Percentiles rank a stretch among this genome's conserved stretches.
Conservation (phyloP, 2,888 invertebrate species). For the Venusia cambrica region DNA sequence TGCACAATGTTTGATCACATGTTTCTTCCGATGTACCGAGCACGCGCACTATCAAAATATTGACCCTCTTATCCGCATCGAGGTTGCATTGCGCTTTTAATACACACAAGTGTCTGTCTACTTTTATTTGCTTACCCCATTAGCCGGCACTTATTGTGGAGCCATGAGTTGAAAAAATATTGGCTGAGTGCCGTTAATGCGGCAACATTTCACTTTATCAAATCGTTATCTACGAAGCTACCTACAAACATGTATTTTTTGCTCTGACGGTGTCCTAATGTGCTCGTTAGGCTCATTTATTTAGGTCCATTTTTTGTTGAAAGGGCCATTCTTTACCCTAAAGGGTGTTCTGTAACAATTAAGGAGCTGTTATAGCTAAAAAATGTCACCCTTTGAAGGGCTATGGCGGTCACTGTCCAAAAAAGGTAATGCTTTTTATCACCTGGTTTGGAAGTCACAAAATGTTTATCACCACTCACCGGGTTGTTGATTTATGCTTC, state of each 20-base stretch:
- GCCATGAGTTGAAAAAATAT: constrained; percentile 65
- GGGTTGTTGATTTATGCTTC: constrained; percentile 77
- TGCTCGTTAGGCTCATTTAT: constrained; percentile 66
- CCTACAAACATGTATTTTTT: constrained; percentile 62
- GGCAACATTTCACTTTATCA: constrained; percentile 57
- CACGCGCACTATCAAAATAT: constrained; percentile 77
- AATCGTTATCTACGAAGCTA: constrained; percentile 57
- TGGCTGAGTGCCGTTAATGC: constrained; percentile 51
- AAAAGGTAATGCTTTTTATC: constrained; percentile 76
- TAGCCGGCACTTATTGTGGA: constrained; percentile 64
- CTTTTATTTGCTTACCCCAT: constrained; percentile 70
- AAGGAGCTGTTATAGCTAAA: constrained; percentile 71
- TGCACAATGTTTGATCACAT: constrained; percentile 79
- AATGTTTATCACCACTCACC: constrained; percentile 78
- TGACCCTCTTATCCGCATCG: constrained; percentile 73
- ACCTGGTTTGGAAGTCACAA: constrained; percentile 78
- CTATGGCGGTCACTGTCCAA: constrained; percentile 59
- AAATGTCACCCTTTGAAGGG: constrained; percentile 75
- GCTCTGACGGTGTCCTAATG: constrained; percentile 41
- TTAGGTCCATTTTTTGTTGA: constrained; percentile 66
- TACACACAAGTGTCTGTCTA: constrained; percentile 60
- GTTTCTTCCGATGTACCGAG: constrained; percentile 52
- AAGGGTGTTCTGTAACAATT: constrained; percentile 74
- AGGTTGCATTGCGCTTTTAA: constrained; percentile 63
- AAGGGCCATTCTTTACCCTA: constrained; percentile 55